Percentiles rank a stretch among this genome's conserved stretches.
Conservation (phyloP, 1,140 invertebrate genomes). For the Cherax quadricarinatus region DNA sequence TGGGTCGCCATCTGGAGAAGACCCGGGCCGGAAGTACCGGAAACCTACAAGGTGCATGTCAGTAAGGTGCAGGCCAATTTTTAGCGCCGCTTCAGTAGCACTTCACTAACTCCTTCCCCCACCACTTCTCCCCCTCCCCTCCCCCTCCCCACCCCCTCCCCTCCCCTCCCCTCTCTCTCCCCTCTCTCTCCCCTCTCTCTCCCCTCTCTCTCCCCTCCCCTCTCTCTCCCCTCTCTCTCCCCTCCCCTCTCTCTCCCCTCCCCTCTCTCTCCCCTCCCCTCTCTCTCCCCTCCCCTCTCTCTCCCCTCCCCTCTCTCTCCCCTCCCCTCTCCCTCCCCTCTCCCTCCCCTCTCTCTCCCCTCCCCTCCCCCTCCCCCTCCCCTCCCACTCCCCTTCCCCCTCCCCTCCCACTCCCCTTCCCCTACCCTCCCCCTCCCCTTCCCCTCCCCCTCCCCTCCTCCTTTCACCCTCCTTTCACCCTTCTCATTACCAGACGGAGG, state of each 20-base stretch:
- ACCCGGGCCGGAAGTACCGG: too few relatives aligned
- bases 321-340: neutral
- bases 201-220: neutral
- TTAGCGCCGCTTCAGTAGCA: too few relatives aligned
- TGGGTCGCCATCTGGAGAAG: too few relatives aligned
- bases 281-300: neutral
- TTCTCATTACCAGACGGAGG: neutral
- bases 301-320: neutral
- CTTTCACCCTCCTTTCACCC: neutral
- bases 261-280: neutral
- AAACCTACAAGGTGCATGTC: neutral
- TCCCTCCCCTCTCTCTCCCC: neutral
- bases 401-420: neutral
- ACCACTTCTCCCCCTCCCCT: neutral
- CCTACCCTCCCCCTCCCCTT: neutral
- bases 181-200: too few relatives aligned
- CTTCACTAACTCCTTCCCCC: neutral
- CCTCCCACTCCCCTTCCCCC: neutral
- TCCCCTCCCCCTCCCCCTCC: neutral
- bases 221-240: neutral
- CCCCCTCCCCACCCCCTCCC: neutral
- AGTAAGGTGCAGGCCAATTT: too few relatives aligned
- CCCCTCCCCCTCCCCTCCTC: neutral
- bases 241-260: neutral
- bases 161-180: neutral